A percentile compares a stretch with the other conserved stretches of the same genome.
phyloP scores from a whole-genome alignment of 2,797 vertebrate genomes.

The Phrynocephalus vlangalii region DNA sequence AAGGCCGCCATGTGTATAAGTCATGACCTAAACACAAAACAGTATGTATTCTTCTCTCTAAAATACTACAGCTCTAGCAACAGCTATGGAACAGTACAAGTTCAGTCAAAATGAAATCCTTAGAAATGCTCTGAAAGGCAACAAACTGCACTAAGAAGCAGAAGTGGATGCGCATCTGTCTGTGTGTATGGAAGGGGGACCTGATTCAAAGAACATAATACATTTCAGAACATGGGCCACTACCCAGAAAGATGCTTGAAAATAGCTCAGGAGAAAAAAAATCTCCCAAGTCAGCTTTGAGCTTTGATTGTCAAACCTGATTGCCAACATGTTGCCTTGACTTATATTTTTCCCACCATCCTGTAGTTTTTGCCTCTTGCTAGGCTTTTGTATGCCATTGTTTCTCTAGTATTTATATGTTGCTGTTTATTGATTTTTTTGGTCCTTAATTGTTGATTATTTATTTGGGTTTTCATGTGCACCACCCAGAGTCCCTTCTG shows the following conservation, averaged over 20 bases:
- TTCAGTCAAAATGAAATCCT: accelerated
- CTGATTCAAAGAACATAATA: neutral
- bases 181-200: neutral
- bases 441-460: too few relatives aligned
- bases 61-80: neutral
- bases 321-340: neutral
- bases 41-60: neutral
- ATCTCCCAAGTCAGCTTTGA: neutral
- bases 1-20: neutral
- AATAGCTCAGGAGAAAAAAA: neutral
- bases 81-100: neutral
- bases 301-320: neutral
- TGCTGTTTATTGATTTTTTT: too few relatives aligned
- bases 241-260: neutral
- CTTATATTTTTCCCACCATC: too few relatives aligned
- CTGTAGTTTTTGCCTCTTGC: too few relatives aligned
- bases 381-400: too few relatives aligned
- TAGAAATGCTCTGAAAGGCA: conserved; percentile 10
- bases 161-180: neutral
- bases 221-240: neutral
- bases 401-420: too few relatives aligned
- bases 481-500: too few relatives aligned
- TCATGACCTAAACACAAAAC: neutral
- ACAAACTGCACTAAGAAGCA: neutral
- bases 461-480: too few relatives aligned